These are phyloP conservation scores for Enteromius afrohamiltoni DNA, from an alignment of 2,797 vertebrate genomes.

Conservation along the genomic window DNA sequence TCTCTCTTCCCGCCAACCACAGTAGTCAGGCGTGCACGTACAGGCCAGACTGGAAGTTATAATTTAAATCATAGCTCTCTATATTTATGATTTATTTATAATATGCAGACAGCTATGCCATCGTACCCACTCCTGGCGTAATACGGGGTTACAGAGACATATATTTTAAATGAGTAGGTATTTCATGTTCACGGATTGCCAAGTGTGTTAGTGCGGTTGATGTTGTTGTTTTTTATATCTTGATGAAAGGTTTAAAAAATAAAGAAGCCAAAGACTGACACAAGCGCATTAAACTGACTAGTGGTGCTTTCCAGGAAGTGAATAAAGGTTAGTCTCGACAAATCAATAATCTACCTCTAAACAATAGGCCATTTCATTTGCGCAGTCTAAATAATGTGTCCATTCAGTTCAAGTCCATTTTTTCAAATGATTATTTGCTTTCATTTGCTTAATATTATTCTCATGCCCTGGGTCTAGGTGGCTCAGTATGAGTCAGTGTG, in stretches of 20 bases:
- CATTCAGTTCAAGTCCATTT: neutral
- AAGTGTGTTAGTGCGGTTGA: conserved; percentile 17
- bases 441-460: too few species aligned
- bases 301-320: neutral
- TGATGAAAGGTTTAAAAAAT: conserved; percentile 14
- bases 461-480: conserved; percentile 60
- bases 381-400: neutral
- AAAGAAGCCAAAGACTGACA: neutral
- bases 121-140: conserved; percentile 59
- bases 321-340: neutral
- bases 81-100: conserved; percentile 79
- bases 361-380: neutral
- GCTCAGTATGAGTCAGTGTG: conserved; percentile 59
- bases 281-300: neutral
- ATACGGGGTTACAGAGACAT: conserved; percentile 58
- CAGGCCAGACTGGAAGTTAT: conserved; percentile 61
- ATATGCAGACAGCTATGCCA: conserved; percentile 70
- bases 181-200: conserved; percentile 47
- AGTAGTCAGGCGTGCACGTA: conserved; percentile 56
- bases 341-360: neutral
- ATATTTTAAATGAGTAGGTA: conserved; percentile 52
- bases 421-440: too few species aligned
- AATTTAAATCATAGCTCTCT: conserved; percentile 71
- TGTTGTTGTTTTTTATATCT: neutral
- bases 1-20: conserved; percentile 59